Conservation (phyloP, 2,797 vertebrate genomes). For the Dermochelys coriacea region DNA sequence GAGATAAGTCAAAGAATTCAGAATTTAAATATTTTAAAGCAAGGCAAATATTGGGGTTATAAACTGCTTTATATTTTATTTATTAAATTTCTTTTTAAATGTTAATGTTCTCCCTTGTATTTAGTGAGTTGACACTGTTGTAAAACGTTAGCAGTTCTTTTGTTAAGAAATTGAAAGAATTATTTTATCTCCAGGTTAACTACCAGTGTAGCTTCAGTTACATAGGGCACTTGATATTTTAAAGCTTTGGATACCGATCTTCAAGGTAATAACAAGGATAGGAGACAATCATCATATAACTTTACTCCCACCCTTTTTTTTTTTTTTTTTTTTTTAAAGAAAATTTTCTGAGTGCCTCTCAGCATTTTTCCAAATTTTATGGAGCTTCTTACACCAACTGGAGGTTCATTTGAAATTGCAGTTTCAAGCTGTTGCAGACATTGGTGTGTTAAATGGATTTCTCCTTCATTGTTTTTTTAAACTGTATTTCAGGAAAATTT, state of each 20-base stretch:
- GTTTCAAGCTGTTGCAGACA: background rate
- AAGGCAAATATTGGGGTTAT: background rate
- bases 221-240: background rate
- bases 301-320: no score
- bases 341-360: background rate
- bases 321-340: no score
- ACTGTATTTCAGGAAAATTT: background rate
- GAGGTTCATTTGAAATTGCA: constrained; percentile 5
- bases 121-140: background rate
- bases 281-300: background rate
- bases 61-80: constrained; percentile 32
- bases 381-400: background rate
- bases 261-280: background rate
- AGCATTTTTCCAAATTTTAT: background rate
- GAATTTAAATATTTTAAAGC: background rate
- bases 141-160: background rate
- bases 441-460: background rate
- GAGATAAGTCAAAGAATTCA: background rate
- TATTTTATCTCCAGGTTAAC: background rate
- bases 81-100: background rate
- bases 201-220: background rate
- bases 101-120: background rate
- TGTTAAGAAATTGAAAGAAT: no score
- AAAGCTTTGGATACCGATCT: background rate
- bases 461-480: background rate